A percentile compares a stretch with the other conserved stretches of the same genome.
phyloP scores from a whole-genome alignment of 1,140 invertebrate genomes.

The Rhagoletis pomonella region DNA sequence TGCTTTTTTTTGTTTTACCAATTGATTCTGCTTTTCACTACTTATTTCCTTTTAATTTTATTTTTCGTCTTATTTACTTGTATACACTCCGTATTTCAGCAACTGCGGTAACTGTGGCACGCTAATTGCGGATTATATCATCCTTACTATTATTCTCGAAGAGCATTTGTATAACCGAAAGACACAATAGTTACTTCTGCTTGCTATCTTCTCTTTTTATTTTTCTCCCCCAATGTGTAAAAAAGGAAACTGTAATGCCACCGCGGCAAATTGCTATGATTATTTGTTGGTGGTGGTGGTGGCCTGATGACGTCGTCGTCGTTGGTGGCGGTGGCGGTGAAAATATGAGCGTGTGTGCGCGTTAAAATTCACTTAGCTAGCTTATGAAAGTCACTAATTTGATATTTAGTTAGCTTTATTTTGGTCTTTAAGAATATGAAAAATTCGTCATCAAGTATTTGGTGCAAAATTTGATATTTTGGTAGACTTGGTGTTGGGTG shows the following conservation, averaged over 20 bases:
- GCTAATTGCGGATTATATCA: background rate
- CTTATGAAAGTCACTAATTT: background rate
- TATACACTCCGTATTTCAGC: background rate
- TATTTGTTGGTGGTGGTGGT: constrained; percentile 10
- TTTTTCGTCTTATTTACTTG: background rate
- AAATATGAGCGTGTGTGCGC: background rate
- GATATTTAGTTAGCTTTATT: background rate
- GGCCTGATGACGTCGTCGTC: constrained; percentile 3
- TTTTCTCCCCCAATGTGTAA: background rate
- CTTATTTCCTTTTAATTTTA: background rate
- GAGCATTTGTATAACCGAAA: background rate
- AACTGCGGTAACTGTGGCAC: background rate
- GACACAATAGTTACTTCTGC: background rate
- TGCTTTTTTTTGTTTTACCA: background rate
- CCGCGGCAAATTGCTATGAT: constrained; percentile 45
- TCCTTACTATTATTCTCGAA: background rate
- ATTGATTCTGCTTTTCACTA: background rate
- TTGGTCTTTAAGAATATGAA: background rate
- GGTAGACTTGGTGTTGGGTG: background rate
- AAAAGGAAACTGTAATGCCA: constrained; percentile 28
- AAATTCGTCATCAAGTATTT: background rate
- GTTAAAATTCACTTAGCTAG: background rate
- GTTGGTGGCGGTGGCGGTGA: background rate
- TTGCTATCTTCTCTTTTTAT: background rate
- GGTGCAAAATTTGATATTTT: background rate